Evolutionary conservation across 2,797 vertebrate species (phyloP), one percentile per base, ranked within the genome.

Genomic region (Morus bassanus): DNA sequence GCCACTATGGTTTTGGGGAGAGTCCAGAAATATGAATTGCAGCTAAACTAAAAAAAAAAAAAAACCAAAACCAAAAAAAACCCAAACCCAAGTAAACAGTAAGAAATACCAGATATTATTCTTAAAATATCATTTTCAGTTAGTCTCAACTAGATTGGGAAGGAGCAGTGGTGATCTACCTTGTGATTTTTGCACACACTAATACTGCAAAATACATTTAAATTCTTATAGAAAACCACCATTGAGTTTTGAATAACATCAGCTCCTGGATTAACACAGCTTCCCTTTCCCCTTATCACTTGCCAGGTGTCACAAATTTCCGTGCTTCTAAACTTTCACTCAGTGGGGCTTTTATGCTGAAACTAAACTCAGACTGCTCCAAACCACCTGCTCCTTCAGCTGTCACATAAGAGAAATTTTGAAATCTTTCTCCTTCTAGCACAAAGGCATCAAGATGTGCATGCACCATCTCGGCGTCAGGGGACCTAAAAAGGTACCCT

Each of bases 291-390:
- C 60, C 25, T 81, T 76, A 18, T 30, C 14, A 10, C 37, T 81
- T 61, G 7, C 13, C 28, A 73, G 33, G 24, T 28, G 28, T 57
- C 19, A 48, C 24, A 64, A 35, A 48, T 14, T 31, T 68, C 65
- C 0, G 0, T 28, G 4, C 16, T 59, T 63, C 13, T 39, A 68
- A 74, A 45, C 18, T 80, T 80, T 69, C 21, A 27, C 8, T 61
- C 25, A 3, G 0, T n/a, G 23, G 23, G 10, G 18, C 14, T 73
- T 67, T 17, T 59, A 30, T 1, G 1, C 31, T 22, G 28, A 70
- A 68, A 75, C 28, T 35, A 51, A 70, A 21, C 9, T 41, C 35
- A 56, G 21, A 33, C 22, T 45, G 5, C 3, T 79, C 27, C 0
- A 4, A 82, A 12, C 11, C 0, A 0, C 37, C 56, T 74, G 18